Conservation (phyloP, 2,888 invertebrate genomes). For the Biston betularia region DNA sequence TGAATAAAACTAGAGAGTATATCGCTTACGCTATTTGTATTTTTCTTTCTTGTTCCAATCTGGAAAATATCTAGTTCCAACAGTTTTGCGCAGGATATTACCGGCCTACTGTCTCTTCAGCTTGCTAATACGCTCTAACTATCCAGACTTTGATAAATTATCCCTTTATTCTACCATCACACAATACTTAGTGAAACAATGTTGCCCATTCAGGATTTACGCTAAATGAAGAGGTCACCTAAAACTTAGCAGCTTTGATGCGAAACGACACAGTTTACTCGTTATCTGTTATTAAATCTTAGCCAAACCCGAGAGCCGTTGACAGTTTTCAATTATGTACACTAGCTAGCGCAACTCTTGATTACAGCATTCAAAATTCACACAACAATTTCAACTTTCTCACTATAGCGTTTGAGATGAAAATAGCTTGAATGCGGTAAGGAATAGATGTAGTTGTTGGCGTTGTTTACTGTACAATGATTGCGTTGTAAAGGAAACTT, state of each 20-base stretch:
- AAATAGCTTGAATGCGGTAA: neutral
- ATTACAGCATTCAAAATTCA: constrained; percentile 19
- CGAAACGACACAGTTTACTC: constrained; percentile 53
- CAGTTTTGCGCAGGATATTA: too few species aligned
- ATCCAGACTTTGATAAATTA: neutral
- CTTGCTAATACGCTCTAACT: neutral
- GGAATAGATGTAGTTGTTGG: constrained; percentile 18
- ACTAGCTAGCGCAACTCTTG: constrained; percentile 33
- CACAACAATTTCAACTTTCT: constrained; percentile 15
- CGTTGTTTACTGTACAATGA: constrained; percentile 33
- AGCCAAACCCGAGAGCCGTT: constrained; percentile 46
- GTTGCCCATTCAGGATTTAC: constrained; percentile 18
- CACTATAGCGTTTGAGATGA: neutral
- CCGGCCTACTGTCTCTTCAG: too few species aligned
- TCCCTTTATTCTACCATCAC: neutral
- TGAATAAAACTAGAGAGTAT: too few species aligned
- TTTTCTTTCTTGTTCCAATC: too few species aligned
- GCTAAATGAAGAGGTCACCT: constrained; percentile 31
- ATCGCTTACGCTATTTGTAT: too few species aligned
- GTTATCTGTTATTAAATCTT: constrained; percentile 71
- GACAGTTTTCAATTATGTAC: constrained; percentile 73
- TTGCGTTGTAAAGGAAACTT: constrained; percentile 32
- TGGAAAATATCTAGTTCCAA: too few species aligned
- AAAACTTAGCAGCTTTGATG: constrained; percentile 36
- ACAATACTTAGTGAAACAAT: constrained; percentile 2